Base-by-base conservation (phyloP, 2,113 vertebrate genomes). In the Otolemur garnettii region DNA sequence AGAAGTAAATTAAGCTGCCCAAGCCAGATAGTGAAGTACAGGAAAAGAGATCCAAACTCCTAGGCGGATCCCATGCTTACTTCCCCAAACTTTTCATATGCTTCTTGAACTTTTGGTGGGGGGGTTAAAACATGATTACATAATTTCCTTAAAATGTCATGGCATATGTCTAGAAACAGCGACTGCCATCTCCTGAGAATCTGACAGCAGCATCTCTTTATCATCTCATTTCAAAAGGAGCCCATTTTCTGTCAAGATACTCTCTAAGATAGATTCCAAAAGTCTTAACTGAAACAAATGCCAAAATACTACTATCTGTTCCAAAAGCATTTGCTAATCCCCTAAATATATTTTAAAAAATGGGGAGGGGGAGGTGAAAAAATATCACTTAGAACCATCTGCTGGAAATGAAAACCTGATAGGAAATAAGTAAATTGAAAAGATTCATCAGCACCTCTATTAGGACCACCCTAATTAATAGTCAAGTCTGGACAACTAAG, bases 201-300 rank as follows among this genome's bases (percentile, higher is more conserved):
- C 77, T 83, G 64, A 96, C 93, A 81, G 74, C 38, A 94, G 87
- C 75, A 18, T 57, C 69, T 95, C 86, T 79, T 69, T 74, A 35
- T 66, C 96, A 45, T 38, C 86, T 90, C 83, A 7, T 62, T 94
- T 62, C 84, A 92, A 69, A 95, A 82, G 10, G 69, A 96, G 96
- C 92, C 96, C 93, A 93, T 60, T 95, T 97, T 97, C 96, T 97
- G 97, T 97, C 94, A 95, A 93, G 96, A 96, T 2, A 53, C n/a
- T 92, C 71, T 66, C 74, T 21, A 66, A 42, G 90, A 96, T 12
- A 55, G 87, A 92, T 78, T 95, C 90, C 90, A 95, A 83, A 82
- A 93, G 80, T 64, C 95, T 94, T 33, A 81, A 95, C 60, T 21
- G 81, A 92, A 95, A 93, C 79, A 93, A 95, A 93, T 93, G 97